Base-by-base conservation (phyloP, 2,888 invertebrate genomes). In the Busseola fusca region DNA sequence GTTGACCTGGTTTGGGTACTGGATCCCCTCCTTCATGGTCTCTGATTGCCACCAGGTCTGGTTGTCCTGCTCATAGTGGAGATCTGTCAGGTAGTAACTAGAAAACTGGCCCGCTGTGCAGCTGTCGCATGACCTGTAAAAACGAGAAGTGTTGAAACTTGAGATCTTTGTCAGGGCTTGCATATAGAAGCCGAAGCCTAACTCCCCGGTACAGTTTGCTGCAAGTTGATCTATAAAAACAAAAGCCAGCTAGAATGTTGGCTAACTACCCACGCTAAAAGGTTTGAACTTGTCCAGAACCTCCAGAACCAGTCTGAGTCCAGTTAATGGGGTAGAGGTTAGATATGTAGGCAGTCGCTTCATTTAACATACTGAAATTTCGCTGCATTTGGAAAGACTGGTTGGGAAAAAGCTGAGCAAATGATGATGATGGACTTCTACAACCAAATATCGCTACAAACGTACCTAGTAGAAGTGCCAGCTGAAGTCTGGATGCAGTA, bases 41-140 rank as follows among this genome's bases (percentile, higher is more conserved):
- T 99, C 99, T 0, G 99, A 99, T 91, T 99, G 99, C 99, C 99
- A 99, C 98, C 98, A 99, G 0, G 99, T 98, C 83, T 98, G 97
- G 90, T 98, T 98, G 83, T 98, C 98, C 78, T 97, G 97, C 91
- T 98, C 98, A 91, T 99, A 98, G 90, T 99, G 98, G 88, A 98
- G 96, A 92, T 99, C 99, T 5, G 99, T 99, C 85, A 99, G 96
- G 92, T 97, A 98, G 66, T 96, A 93, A 25, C 93, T 93, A 30
- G 95, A 94, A 87, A 96, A 96, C 86, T 95, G 92, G 0, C 95
- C 96, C 12, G 96, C 96, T 87, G 96, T 97, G 92, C 99, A 99
- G 73, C 96, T 95, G 87, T 98, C 97, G 89, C 98, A 98, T 7
- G 98, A 97, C 89, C 98, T 98, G 50, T 18, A n/a, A 40, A n/a